Evolutionary conservation across 1,140 invertebrate genomes (phyloP).

Genomic region (Patella vulgata): DNA sequence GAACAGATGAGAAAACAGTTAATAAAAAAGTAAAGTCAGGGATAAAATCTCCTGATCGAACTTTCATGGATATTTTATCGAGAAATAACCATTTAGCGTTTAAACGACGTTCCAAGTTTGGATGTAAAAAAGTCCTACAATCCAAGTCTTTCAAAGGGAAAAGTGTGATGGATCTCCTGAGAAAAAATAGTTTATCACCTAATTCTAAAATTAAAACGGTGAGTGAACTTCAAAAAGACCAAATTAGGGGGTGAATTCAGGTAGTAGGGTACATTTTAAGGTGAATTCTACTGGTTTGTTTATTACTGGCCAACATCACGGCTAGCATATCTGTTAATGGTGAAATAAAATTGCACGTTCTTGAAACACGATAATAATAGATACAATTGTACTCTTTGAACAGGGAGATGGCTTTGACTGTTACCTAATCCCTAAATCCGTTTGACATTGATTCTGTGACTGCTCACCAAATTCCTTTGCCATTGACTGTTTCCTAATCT

Average conservation of each 20-base stretch:
- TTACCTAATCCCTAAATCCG: too few species aligned
- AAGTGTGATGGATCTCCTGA: conserved; percentile 8
- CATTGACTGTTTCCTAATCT: too few species aligned
- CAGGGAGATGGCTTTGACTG: too few species aligned
- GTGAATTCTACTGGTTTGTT: not conserved
- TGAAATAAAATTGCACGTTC: not conserved
- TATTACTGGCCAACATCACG: not conserved
- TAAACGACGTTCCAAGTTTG: not conserved
- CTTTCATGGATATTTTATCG: conserved; percentile 9
- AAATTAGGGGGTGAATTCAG: not conserved
- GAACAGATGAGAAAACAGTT: not conserved
- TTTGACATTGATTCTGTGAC: too few species aligned
- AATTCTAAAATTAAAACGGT: not conserved
- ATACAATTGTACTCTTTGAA: too few species aligned
- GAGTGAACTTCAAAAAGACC: not conserved
- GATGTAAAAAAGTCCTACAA: conserved; percentile 1
- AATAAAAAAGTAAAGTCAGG: not conserved
- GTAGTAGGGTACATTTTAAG: not conserved
- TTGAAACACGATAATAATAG: too few species aligned
- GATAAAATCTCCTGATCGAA: not conserved
- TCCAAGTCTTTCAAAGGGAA: not conserved
- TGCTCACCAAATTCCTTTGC: too few species aligned
- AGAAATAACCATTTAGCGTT: conserved; percentile 8
- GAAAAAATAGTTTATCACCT: not conserved
- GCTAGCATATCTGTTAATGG: not conserved